Percentiles rank a stretch among this genome's conserved stretches.
phyloP scores from a whole-genome alignment of 2,888 invertebrate genomes.

The Phortica okadai region DNA sequence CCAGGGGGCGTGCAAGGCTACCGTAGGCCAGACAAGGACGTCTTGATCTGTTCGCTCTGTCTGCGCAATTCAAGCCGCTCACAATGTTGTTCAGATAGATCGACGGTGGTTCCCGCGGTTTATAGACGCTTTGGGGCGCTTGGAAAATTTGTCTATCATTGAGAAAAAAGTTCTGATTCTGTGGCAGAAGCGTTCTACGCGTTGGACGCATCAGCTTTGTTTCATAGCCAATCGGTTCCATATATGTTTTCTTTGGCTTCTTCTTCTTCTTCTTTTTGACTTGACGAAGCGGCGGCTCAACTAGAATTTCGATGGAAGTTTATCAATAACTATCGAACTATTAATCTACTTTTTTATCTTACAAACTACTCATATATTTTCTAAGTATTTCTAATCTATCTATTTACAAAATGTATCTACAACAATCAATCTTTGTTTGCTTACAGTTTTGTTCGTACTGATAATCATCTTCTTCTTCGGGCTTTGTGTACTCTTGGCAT shows the following conservation, averaged over 20 bases:
- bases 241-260: slow-evolving; percentile 59
- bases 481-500: slow-evolving; percentile 54
- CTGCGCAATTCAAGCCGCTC: slow-evolving; percentile 40
- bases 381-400: too few relatives aligned
- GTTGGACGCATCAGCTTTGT: slow-evolving; percentile 54
- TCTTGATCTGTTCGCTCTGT: background rate
- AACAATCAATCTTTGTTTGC: too few relatives aligned
- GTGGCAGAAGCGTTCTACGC: slow-evolving; percentile 25
- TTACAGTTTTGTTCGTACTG: too few relatives aligned
- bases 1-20: too few relatives aligned
- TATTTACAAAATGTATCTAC: too few relatives aligned
- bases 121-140: slow-evolving; percentile 47
- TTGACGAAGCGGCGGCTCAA: slow-evolving; percentile 35
- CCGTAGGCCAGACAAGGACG: background rate
- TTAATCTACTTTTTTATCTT: too few relatives aligned
- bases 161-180: slow-evolving; percentile 50
- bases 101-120: slow-evolving; percentile 51
- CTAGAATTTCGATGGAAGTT: background rate
- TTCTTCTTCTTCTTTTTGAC: slow-evolving; percentile 18
- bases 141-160: slow-evolving; percentile 61
- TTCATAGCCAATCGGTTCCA: slow-evolving; percentile 61
- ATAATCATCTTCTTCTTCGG: slow-evolving; percentile 25
- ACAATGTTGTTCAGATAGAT: slow-evolving; percentile 63
- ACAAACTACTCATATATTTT: too few relatives aligned
- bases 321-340: too few relatives aligned